Evolutionary conservation across 2,113 vertebrate genomes (phyloP).

Genomic region (human): DNA sequence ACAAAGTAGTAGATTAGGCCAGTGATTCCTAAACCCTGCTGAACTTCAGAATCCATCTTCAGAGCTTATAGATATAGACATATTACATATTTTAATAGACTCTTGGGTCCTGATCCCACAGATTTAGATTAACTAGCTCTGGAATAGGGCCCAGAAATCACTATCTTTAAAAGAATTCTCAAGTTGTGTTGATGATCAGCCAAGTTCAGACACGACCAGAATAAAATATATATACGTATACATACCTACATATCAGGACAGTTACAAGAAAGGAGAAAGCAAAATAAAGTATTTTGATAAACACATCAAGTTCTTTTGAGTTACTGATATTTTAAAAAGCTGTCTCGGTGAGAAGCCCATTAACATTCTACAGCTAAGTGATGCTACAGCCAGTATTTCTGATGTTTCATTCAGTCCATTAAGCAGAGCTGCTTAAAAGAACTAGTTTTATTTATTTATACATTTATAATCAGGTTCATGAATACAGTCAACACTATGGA

Average conservation of each 20-base stretch:
- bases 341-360: neutral
- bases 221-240: neutral
- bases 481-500: neutral
- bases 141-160: neutral
- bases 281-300: neutral
- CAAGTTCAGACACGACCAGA: neutral
- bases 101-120: neutral
- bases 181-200: neutral
- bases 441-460: neutral
- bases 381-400: neutral
- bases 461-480: neutral
- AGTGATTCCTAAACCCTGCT: neutral
- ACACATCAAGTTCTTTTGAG: neutral
- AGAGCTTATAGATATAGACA: neutral
- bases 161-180: neutral
- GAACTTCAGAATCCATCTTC: neutral
- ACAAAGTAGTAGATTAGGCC: neutral
- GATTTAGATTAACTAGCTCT: neutral
- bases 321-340: neutral
- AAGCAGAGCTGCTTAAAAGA: slow-evolving; percentile 20
- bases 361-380: neutral
- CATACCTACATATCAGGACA: neutral
- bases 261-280: neutral
- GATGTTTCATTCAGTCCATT: neutral
- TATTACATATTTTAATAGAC: neutral